Base-by-base conservation (phyloP, 2,888 invertebrate genomes). In the Agrypnus murinus region DNA sequence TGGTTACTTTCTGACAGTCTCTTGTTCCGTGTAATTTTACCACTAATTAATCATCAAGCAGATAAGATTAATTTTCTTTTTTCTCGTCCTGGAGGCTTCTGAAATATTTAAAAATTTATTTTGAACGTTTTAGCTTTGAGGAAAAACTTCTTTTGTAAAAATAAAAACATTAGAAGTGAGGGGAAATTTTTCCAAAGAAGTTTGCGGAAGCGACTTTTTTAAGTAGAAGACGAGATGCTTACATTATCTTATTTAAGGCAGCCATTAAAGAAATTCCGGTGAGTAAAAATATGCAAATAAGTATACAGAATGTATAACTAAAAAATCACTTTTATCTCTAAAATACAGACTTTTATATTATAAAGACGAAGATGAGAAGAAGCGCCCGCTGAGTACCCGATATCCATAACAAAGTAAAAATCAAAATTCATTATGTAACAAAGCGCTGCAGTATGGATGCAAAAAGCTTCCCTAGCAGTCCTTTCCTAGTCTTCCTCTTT, bases 381-480 rank as follows among this genome's bases (percentile, higher is more conserved):
- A 34, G 71, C 58, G 48, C 19, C 25, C 19, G 59, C 46, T 48
- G 65, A 65, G 70, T 36, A 66, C 59, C 57, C 65, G 66, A 60
- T 66, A 66, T 66, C 66, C 66, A 66, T 66, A 66, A 66, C 66
- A 66, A 66, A 66, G 66, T 66, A 66, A 66, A 66, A 66, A 66
- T 66, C 66, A 66, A 66, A 66, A 66, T 66, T 59, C 58, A 66
- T 66, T 66, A 59, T 66, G 59, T 59, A 59, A 66, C 66, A 66
- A 66, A 59, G 46, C 57, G 25, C 14, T 15, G 38, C 45, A 46
- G 58, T 46, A 15, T 25, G 12, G 38, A 32, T 60, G 45, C 46
- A 60, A 60, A 50, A 46, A 60, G 17, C 46, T 46, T 31, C 31
- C 45, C 12, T 19, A n/a, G 34, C 36, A 15, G 25, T 62, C 62